Conservation (phyloP, 2,888 invertebrate species). For the Odontomyia ornata region DNA sequence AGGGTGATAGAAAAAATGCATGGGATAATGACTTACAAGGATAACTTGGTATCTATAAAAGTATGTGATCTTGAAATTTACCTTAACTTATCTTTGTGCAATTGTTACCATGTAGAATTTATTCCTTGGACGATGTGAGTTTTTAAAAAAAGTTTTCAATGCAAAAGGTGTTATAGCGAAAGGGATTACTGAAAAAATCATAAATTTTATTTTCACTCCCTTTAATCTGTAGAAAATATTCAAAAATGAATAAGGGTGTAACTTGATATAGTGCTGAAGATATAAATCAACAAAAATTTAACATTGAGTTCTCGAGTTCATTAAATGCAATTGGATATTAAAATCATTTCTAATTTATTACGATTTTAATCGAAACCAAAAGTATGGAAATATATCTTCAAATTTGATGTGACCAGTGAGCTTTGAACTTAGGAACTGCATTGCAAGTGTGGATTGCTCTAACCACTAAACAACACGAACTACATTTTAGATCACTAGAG, state of each 20-base stretch:
- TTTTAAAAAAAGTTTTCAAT: slow-evolving; percentile 1
- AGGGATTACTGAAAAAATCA: neutral
- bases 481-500: too few relatives aligned
- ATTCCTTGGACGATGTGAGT: slow-evolving; percentile 6
- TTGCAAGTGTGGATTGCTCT: too few relatives aligned
- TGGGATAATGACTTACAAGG: neutral
- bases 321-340: neutral
- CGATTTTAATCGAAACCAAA: neutral
- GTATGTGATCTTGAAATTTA: neutral
- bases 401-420: too few relatives aligned
- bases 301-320: slow-evolving; percentile 1
- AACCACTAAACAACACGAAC: too few relatives aligned
- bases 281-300: slow-evolving; percentile 6
- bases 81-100: neutral
- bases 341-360: too few relatives aligned
- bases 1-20: neutral
- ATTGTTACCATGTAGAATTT: neutral
- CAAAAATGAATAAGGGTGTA: slow-evolving; percentile 31
- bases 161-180: slow-evolving; percentile 35
- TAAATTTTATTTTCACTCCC: too few relatives aligned
- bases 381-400: neutral
- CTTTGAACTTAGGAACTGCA: too few relatives aligned
- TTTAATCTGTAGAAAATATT: too few relatives aligned
- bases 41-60: neutral
- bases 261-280: slow-evolving; percentile 21